Evolutionary conservation across 2,797 vertebrate species (phyloP).

Genomic region (Allobates femoralis): DNA sequence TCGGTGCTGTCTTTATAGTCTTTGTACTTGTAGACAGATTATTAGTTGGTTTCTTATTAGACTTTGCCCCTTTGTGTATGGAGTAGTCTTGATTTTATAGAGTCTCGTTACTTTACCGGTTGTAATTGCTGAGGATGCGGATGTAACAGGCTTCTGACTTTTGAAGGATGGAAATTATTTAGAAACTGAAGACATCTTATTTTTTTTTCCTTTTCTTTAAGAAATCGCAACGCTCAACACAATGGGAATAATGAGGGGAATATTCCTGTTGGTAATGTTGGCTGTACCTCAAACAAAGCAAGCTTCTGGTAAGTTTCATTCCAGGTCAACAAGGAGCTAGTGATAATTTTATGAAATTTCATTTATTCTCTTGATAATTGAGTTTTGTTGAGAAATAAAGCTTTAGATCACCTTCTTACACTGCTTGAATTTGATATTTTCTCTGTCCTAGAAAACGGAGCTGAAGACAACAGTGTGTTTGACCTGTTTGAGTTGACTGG

Average conservation of each 20-base stretch:
- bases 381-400: background rate
- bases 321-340: background rate
- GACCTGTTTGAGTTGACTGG: slow-evolving; percentile 90
- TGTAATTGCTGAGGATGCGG: background rate
- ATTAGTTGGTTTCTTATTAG: background rate
- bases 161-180: background rate
- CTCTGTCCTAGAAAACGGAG: slow-evolving; percentile 73
- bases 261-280: slow-evolving; percentile 59
- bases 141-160: background rate
- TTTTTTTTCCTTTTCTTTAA: slow-evolving; percentile 22
- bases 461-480: slow-evolving; percentile 90
- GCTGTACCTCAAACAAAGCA: slow-evolving; percentile 47
- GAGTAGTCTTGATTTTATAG: background rate
- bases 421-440: background rate
- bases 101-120: background rate
- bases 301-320: slow-evolving; percentile 53
- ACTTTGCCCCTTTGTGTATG: background rate
- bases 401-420: background rate
- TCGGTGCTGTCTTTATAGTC: background rate
- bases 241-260: slow-evolving; percentile 50
- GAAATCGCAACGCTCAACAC: background rate
- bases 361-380: background rate
- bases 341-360: background rate
- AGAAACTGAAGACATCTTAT: background rate
- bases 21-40: background rate